These are phyloP conservation scores for Lutjanus argentimaculatus DNA, from an alignment of 2,797 vertebrate species.

Conservation along the genomic window DNA sequence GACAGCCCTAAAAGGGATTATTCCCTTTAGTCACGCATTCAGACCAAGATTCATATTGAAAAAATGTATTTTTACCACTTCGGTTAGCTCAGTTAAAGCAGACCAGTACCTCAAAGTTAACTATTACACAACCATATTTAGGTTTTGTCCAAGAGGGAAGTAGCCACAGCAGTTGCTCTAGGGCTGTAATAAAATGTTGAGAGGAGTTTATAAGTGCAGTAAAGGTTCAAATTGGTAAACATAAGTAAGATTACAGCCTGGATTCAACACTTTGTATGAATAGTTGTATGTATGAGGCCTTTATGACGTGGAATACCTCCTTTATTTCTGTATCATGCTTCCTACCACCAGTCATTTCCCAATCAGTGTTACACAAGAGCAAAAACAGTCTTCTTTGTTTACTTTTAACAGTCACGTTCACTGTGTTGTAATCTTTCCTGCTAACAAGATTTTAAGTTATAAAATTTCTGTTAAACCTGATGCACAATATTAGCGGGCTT, in stretches of 20 bases:
- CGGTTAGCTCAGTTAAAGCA: not conserved
- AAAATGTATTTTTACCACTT: not conserved
- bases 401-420: not conserved
- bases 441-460: not conserved
- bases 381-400: conserved; percentile 10
- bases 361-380: conserved; percentile 23
- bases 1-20: no score
- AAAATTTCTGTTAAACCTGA: not conserved
- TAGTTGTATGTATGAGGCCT: not conserved
- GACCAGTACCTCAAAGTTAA: not conserved
- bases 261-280: not conserved
- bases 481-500: not conserved
- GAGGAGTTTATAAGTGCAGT: not conserved
- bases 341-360: not conserved
- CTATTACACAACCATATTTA: conserved; percentile 6
- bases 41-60: not conserved
- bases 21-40: not conserved
- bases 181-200: not conserved
- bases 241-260: not conserved
- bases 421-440: not conserved
- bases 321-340: not conserved
- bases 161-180: not conserved
- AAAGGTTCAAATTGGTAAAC: not conserved
- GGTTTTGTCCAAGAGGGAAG: not conserved
- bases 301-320: not conserved